phyloP scores from a whole-genome alignment of 2,888 invertebrate genomes.

The Drosophila diplacantha region DNA sequence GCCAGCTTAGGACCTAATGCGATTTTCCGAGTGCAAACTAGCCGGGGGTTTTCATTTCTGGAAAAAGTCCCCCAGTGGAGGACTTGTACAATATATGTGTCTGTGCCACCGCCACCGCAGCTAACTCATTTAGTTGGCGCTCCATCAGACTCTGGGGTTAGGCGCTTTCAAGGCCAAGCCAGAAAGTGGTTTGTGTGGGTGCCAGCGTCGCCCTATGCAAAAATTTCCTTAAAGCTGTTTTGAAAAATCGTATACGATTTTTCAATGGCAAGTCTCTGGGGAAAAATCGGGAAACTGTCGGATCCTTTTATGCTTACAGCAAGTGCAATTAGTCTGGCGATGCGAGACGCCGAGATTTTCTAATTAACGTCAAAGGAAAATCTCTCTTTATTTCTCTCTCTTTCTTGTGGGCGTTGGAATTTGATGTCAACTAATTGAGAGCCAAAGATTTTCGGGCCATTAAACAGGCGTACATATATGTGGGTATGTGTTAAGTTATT shows the following conservation, averaged over 20 bases:
- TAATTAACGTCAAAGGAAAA: conserved; percentile 34
- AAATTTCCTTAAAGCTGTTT: conserved; percentile 4
- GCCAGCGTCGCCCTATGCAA: conserved; percentile 5
- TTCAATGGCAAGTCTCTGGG: conserved; percentile 2
- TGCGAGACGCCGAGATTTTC: conserved; percentile 26
- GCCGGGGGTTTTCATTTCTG: conserved; percentile 2
- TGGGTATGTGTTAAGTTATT: background rate
- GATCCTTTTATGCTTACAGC: conserved; percentile 10
- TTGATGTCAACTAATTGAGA: conserved; percentile 33
- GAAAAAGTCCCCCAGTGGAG: conserved; percentile 1
- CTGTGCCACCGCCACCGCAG: conserved; percentile 13
- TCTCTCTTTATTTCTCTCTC: background rate
- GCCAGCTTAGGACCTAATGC: conserved; percentile 13
- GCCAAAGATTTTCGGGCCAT: conserved; percentile 25
- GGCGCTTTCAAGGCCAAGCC: conserved; percentile 7
- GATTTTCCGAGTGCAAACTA: conserved; percentile 16
- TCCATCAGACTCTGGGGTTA: conserved; percentile 9
- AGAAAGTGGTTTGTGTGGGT: conserved; percentile 4
- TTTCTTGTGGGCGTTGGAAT: conserved; percentile 2
- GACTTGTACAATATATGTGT: background rate
- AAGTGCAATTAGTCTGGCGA: conserved; percentile 29
- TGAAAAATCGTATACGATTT: conserved; percentile 18
- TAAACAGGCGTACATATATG: conserved; percentile 8
- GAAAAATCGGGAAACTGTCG: conserved; percentile 14
- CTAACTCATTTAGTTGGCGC: conserved; percentile 11